Evolutionary conservation across 2,888 invertebrate species (phyloP).

Genomic region (Tanytarsus gracilentus): DNA sequence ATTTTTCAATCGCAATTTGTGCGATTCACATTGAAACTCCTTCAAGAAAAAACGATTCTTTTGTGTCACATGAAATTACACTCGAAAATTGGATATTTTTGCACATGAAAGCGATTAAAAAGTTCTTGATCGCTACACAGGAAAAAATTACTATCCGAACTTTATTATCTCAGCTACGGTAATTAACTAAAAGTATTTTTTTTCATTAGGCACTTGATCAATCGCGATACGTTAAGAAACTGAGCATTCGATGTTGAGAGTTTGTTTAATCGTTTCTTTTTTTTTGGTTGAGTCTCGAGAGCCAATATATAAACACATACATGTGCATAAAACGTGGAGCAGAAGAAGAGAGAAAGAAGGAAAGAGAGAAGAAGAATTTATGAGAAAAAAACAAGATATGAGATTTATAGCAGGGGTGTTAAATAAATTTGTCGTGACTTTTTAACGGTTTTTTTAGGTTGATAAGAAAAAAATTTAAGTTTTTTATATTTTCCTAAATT

Average conservation of each 20-base stretch:
- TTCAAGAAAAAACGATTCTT: too few relatives aligned
- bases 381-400: background rate
- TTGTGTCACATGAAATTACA: too few relatives aligned
- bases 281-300: background rate
- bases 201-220: conserved; percentile 18
- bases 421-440: background rate
- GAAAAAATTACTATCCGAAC: too few relatives aligned
- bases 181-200: conserved; percentile 2
- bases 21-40: conserved; percentile 1
- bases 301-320: conserved; percentile 21
- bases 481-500: background rate
- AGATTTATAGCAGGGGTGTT: conserved; percentile 15
- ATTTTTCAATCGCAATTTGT: background rate
- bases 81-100: too few relatives aligned
- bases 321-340: conserved; percentile 20
- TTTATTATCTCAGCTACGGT: background rate
- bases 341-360: conserved; percentile 10
- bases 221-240: conserved; percentile 23
- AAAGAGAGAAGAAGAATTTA: background rate
- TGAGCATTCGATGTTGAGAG: conserved; percentile 14
- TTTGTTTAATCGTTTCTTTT: conserved; percentile 8
- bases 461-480: background rate
- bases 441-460: background rate
- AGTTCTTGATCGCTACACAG: too few relatives aligned
- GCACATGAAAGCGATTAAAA: too few relatives aligned